Base-by-base conservation (phyloP, 1,140 invertebrate genomes). In the Yoshiicerus persimilis region DNA sequence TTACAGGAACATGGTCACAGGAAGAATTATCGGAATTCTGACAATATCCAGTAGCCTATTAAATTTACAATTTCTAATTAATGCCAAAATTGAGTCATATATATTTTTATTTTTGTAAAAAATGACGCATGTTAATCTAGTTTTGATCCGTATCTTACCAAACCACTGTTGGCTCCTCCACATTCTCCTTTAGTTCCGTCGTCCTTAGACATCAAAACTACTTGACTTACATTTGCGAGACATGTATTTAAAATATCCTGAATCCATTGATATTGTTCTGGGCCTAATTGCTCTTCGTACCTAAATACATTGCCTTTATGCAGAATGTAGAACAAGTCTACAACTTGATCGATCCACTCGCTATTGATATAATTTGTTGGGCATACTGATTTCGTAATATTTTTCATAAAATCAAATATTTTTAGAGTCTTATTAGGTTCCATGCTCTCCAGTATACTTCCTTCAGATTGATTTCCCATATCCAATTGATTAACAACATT, bases 291-390 rank as follows among this genome's bases (percentile, higher is more conserved):
- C 30, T 89, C 87, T n/a, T 89, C 89, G 41, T 89, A 89, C n/a
- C 80, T 56, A 62, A 88, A 88, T n/a, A 88, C 83, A 34, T 89
- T 84, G 39, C 89, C 89, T 32, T 89, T 85, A 56, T 89, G 89
- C 9, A 89, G 38, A 36, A 87, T 80, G 32, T 89, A 87, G 34
- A 89, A 89, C 20, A 89, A 64, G 6, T 89, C 84, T 0, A 88
- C 20, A 16, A 70, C 87, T 62, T 87, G 75, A 13, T 88, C 87
- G 1, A 89, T 16, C 89, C 89, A 89, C 6, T 66, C 56, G 16
- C n/a, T 47, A 9, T 41, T n/a, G 2, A 89, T 87, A n/a, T 86
- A 89, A 32, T 83, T 5, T 11, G 75, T 32, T 0, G 89, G 89
- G 34, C 89, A 89, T 16, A 84, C 56, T 38, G 32, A 30, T 34